Percentiles rank a stretch among this genome's conserved stretches.
These are phyloP conservation scores for Drosophila subpulchrella DNA, from an alignment of 1,140 invertebrate genomes.

Conservation along the genomic window DNA sequence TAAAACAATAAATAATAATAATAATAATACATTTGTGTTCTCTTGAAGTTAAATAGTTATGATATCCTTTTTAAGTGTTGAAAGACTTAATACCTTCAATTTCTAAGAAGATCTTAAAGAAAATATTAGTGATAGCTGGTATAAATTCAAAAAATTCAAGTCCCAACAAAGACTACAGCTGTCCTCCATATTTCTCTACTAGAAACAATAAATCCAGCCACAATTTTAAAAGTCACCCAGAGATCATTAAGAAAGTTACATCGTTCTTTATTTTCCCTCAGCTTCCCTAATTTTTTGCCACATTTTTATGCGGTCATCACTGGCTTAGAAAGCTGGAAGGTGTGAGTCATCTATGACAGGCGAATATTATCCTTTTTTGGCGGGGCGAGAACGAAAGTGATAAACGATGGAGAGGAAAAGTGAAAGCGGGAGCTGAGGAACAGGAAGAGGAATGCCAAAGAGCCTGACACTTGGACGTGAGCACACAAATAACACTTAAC, in stretches of 20 bases:
- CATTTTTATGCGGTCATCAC: constrained; percentile 53
- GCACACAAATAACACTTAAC: constrained; percentile 83
- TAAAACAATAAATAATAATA: too few species aligned
- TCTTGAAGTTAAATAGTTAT: too few species aligned
- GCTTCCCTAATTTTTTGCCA: constrained; percentile 20
- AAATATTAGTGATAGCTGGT: too few species aligned
- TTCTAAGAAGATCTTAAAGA: too few species aligned
- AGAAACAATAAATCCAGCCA: constrained; percentile 39
- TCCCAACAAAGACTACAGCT: not conserved
- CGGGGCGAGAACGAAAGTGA: constrained; percentile 66
- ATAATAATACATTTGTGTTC: too few species aligned
- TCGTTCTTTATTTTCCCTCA: constrained; percentile 26
- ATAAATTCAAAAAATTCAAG: not conserved
- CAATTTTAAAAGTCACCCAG: constrained; percentile 42
- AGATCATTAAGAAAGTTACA: constrained; percentile 52
- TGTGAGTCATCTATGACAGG: constrained; percentile 64
- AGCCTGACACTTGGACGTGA: constrained; percentile 79
- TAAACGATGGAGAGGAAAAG: constrained; percentile 61
- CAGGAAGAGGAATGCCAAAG: constrained; percentile 37
- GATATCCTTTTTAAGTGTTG: too few species aligned
- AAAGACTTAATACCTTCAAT: too few species aligned
- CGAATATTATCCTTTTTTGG: constrained; percentile 47
- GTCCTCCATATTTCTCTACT: not conserved
- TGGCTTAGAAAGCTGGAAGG: constrained; percentile 32
- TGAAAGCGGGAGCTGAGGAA: constrained; percentile 8